Conservation (phyloP, 2,113 vertebrate genomes). For the Zootoca vivipara region DNA sequence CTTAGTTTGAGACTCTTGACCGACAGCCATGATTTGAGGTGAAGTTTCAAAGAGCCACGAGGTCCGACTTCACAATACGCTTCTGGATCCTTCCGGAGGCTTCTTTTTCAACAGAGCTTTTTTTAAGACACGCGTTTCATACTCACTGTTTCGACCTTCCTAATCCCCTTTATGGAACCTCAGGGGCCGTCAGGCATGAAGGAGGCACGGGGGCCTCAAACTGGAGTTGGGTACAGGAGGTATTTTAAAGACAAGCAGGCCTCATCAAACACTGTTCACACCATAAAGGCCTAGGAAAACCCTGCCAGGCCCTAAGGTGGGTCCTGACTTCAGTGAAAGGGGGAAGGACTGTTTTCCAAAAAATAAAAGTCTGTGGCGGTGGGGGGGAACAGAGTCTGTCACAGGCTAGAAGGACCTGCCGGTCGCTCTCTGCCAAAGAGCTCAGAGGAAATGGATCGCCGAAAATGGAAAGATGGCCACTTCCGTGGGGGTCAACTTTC, state of each 20-base stretch:
- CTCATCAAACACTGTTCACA: not conserved
- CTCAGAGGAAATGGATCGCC: no score
- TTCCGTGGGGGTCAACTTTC: not conserved
- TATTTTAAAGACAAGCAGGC: not conserved
- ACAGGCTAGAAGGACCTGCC: not conserved
- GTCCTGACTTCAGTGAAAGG: no score
- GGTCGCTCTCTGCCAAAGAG: not conserved
- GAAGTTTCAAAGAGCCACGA: no score
- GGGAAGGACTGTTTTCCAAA: not conserved
- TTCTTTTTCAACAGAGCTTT: not conserved
- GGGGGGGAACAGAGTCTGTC: no score
- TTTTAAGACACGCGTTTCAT: not conserved
- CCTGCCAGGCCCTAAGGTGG: not conserved
- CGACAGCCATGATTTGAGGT: not conserved
- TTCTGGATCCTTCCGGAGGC: not conserved
- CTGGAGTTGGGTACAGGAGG: not conserved
- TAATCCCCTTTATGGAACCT: not conserved
- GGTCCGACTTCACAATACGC: no score
- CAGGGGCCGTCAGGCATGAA: not conserved
- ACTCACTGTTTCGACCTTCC: constrained; percentile 12
- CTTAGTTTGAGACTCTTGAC: not conserved
- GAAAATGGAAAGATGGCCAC: not conserved
- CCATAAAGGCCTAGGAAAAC: not conserved
- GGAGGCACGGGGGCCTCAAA: not conserved
- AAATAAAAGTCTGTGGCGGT: no score